Base-by-base conservation (phyloP, 1,140 invertebrate species). In the Carcinoscorpius rotundicauda region DNA sequence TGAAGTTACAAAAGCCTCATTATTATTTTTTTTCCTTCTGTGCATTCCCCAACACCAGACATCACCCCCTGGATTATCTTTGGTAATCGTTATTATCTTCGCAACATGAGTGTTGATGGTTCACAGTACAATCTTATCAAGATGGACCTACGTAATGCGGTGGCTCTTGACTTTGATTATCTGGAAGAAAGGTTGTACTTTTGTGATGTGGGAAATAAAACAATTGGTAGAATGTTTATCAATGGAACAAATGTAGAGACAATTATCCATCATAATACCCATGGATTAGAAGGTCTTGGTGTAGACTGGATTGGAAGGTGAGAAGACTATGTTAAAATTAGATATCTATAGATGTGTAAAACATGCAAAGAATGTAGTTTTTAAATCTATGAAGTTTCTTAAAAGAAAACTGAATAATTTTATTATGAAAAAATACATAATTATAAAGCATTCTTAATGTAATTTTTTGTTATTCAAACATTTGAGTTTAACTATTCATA, bases 11-110 rank as follows among this genome's bases (percentile, higher is more conserved):
- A 29, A 29, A 29, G 29, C 29, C 29, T 29, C 2, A 29, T 29
- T 29, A 29, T 29, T 29, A 29, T 29, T 29, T 29, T 29, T 29
- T 29, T 29, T 1, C 2, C 29, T 2, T 29, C 29, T 29, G 29
- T 29, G 29, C 29, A 29, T 29, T 29, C 29, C 29, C 29, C 29
- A 48, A 49, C 67, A 71, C 55, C 67, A 78, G 78, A 77, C 61
- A 86, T 83, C 3, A 80, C 84, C 56, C 94, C 97, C 0, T 98
- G 93, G 91, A 76, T 99, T 10, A 83, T 99, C 58, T 97, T 98
- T 73, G 95, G 93, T 5, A 99, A 99, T 73, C 96, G 97, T 73
- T 98, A 98, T 75, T 99, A 99, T 74, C 86, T 98, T 3, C 82
- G 96, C 62, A 97, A 98, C 71, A 89, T 98, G 84, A 93, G 92